phyloP scores from a whole-genome alignment of 2,888 invertebrate genomes.

The Cheilosia impressa region DNA sequence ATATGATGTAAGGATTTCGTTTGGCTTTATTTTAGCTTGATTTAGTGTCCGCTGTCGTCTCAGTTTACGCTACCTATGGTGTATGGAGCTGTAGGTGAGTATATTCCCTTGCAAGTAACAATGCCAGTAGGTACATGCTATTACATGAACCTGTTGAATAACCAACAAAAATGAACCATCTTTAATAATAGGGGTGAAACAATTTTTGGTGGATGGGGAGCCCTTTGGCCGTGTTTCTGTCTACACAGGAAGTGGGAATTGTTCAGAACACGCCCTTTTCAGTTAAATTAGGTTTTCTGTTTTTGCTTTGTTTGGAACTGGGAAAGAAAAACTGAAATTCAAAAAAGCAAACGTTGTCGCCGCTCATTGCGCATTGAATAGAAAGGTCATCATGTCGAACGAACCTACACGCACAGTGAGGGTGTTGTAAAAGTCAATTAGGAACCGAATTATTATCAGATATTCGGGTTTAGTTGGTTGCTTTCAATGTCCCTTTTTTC shows the following conservation, averaged over 20 bases:
- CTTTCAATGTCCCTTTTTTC: not conserved
- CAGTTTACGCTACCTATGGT: too few species aligned
- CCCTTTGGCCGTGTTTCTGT: conserved; percentile 9
- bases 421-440: conserved; percentile 39
- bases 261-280: conserved; percentile 44
- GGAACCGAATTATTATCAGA: conserved; percentile 28
- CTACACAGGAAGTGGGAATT: conserved; percentile 59
- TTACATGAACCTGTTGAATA: conserved; percentile 48
- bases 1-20: too few species aligned
- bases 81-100: not conserved
- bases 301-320: not conserved
- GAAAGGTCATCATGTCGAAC: conserved; percentile 44
- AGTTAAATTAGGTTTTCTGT: conserved; percentile 36
- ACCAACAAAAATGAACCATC: conserved; percentile 2
- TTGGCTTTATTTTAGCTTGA: too few species aligned
- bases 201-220: not conserved
- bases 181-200: conserved; percentile 28
- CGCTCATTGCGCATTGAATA: conserved; percentile 21
- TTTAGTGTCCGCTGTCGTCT: too few species aligned
- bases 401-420: not conserved
- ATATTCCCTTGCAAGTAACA: too few species aligned
- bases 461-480: conserved; percentile 1
- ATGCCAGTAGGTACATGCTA: not conserved
- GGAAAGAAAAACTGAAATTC: conserved; percentile 1
- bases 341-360: not conserved